Conservation (phyloP, 2,797 vertebrate genomes). For the Helarctos malayanus region DNA sequence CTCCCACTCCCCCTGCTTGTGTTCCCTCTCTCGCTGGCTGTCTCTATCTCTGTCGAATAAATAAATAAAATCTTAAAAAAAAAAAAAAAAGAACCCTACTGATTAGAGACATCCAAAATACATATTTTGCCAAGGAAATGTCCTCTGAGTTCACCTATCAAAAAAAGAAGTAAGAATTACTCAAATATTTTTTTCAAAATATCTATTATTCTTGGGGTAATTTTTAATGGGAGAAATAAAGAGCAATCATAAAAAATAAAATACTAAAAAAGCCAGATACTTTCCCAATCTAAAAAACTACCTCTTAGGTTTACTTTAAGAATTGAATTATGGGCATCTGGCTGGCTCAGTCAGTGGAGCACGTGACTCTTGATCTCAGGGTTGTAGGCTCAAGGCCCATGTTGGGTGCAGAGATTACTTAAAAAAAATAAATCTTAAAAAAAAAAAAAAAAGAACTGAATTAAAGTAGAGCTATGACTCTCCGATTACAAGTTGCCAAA, state of each 20-base stretch:
- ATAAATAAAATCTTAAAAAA: too few relatives aligned
- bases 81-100: neutral
- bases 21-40: too few relatives aligned
- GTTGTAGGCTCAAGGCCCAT: neutral
- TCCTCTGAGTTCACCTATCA: neutral
- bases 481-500: neutral
- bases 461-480: neutral
- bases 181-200: slow-evolving; percentile 28
- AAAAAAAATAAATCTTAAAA: neutral
- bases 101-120: neutral
- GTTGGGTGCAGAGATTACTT: neutral
- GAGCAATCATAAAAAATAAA: neutral
- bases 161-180: neutral
- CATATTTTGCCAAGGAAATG: neutral
- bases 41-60: too few relatives aligned
- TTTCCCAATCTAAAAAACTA: neutral
- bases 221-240: neutral
- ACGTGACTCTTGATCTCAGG: neutral
- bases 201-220: neutral
- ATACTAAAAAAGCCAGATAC: neutral
- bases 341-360: neutral
- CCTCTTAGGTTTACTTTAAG: neutral
- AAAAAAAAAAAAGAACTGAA: neutral
- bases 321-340: neutral
- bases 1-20: too few relatives aligned